A percentile compares a stretch with the other conserved stretches of the same genome.
phyloP scores from a whole-genome alignment of 2,888 invertebrate species.

The Cabera pusaria region DNA sequence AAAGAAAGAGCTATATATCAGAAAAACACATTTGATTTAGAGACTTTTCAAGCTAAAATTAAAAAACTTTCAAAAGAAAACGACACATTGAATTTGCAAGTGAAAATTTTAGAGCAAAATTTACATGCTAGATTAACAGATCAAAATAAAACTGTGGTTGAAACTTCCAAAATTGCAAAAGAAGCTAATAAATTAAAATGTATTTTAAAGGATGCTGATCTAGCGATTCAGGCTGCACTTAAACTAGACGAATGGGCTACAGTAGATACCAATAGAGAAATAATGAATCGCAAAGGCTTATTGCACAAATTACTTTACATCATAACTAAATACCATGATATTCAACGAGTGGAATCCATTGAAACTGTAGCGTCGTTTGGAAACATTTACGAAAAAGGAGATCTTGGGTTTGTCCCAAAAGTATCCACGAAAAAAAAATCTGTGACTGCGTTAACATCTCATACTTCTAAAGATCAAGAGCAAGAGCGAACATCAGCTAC shows the following conservation, averaged over 20 bases:
- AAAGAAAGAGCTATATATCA: slow-evolving; percentile 67
- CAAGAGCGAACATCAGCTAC: slow-evolving; percentile 37
- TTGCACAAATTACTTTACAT: slow-evolving; percentile 83
- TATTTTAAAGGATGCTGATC: slow-evolving; percentile 84
- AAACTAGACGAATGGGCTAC: slow-evolving; percentile 72
- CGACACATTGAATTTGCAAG: slow-evolving; percentile 68
- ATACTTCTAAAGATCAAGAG: slow-evolving; percentile 35
- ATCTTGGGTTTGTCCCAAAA: slow-evolving; percentile 86
- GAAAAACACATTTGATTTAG: slow-evolving; percentile 66
- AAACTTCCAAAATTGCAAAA: slow-evolving; percentile 71
- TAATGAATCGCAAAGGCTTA: slow-evolving; percentile 72
- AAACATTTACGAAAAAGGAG: slow-evolving; percentile 84
- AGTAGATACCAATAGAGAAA: slow-evolving; percentile 57
- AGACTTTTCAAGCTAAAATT: slow-evolving; percentile 64
- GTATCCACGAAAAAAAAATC: slow-evolving; percentile 45
- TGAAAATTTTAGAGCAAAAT: slow-evolving; percentile 81
- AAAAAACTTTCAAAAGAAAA: slow-evolving; percentile 69
- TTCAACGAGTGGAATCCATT: slow-evolving; percentile 63
- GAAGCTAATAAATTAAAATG: slow-evolving; percentile 81
- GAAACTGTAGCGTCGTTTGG: slow-evolving; percentile 68
- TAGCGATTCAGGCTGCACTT: slow-evolving; percentile 83
- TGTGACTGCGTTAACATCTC: slow-evolving; percentile 27
- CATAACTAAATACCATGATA: slow-evolving; percentile 67
- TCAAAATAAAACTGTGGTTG: slow-evolving; percentile 69
- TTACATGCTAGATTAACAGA: slow-evolving; percentile 77